Base-by-base conservation (phyloP, 2,888 invertebrate genomes). In the Metopia argyrocephala region DNA sequence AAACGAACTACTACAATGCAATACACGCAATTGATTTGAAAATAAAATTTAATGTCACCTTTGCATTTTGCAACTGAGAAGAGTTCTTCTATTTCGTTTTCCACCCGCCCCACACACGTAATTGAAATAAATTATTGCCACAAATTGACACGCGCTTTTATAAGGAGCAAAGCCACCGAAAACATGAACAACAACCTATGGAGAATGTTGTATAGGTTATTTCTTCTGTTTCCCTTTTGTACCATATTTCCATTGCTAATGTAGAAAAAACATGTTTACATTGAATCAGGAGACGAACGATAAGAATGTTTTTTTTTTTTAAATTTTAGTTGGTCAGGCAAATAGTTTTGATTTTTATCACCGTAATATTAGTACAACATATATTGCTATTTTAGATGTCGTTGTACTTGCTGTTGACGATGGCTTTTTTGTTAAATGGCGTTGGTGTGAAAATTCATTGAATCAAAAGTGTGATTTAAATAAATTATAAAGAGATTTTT, bases 391-490 rank as follows among this genome's bases (percentile, higher is more conserved):
- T 28, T 15, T 50, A 52, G 57, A 27, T 25, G 57, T 38, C 9
- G 48, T 45, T 48, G 9, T 20, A 18, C 46, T 62, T 57, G 52
- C 12, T 48, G 54, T 15, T 62, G 25, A 20, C 21, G 31, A 61
- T 61, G 62, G 31, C 50, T 65, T 27, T 65, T 46, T 65, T 71
- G 48, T 61, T 57, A 52, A 62, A 70, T 70, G 78, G 78, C 69
- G 78, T 78, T 78, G 76, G 79, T 79, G 82, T 74, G 70, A 71
- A 78, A n/a, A 68, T 62, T 70, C 59, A 71, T 70, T 64, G 66
- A 78, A 79, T 75, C 83, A 84, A 83, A 84, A 75, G 78, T 78
- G 76, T 68, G 69, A 81, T 78, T 74, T 62, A 70, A 78, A 78
- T 81, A 81, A 81, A 74, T 81, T 78, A 74, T 78, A 70, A 76